A percentile compares a stretch with the other conserved stretches of the same genome.
Conservation (phyloP, 2,888 invertebrate genomes). For the Linnaemya tessellans region DNA sequence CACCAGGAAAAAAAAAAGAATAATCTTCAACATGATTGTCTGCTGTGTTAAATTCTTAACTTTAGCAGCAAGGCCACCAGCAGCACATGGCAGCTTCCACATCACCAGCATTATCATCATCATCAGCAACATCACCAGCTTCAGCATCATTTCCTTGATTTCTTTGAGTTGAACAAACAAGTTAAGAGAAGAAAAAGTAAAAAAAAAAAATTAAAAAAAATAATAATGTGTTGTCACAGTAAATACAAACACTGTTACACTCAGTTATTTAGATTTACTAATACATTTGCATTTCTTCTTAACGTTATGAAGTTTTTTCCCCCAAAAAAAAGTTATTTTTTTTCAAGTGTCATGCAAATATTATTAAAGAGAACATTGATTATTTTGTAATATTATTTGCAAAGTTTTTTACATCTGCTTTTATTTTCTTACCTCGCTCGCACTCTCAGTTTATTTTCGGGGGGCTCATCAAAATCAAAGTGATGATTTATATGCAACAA, state of each 20-base stretch:
- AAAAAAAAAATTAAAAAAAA: neutral
- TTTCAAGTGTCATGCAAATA: constrained; percentile 71
- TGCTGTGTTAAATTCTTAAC: neutral
- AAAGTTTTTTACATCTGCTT: constrained; percentile 35
- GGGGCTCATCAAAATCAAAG: constrained; percentile 64
- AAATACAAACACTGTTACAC: constrained; percentile 63
- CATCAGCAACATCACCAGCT: constrained; percentile 36
- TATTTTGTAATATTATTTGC: constrained; percentile 67
- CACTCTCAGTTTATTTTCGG: neutral
- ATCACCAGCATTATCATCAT: neutral
- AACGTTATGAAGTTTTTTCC: constrained; percentile 39
- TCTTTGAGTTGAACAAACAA: constrained; percentile 56
- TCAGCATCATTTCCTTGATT: constrained; percentile 57
- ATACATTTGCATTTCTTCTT: constrained; percentile 27
- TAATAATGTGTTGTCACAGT: constrained; percentile 71
- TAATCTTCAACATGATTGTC: neutral
- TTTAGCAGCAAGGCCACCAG: neutral
- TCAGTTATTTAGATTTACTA: constrained; percentile 42
- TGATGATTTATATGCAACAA: constrained; percentile 64
- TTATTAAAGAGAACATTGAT: constrained; percentile 62
- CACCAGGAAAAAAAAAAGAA: neutral
- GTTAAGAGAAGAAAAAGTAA: neutral
- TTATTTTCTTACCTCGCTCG: neutral
- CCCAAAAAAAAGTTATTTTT: neutral
- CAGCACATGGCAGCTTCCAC: constrained; percentile 38